These are phyloP conservation scores for Anguilla marmorata DNA, from an alignment of 2,797 vertebrate genomes.

Conservation along the genomic window DNA sequence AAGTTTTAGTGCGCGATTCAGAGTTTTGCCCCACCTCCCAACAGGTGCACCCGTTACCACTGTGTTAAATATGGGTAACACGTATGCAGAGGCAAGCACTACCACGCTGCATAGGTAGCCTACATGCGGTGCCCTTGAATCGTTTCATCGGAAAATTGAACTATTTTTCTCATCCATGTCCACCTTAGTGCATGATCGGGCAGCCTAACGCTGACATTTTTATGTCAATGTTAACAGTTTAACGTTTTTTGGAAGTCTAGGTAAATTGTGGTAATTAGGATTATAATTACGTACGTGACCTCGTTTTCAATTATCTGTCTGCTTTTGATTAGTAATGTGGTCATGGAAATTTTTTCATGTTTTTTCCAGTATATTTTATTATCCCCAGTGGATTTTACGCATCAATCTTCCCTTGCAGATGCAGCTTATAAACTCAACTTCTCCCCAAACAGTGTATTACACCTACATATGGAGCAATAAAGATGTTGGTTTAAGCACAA, in stretches of 20 bases:
- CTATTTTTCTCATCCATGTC: not conserved
- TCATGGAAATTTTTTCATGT: too few relatives aligned
- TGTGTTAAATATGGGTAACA: not conserved
- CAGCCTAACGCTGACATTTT: not conserved
- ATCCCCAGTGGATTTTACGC: too few relatives aligned
- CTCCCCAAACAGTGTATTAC: too few relatives aligned
- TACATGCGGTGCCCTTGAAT: not conserved
- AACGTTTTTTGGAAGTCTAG: not conserved
- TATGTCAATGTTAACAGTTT: not conserved
- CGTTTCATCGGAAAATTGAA: not conserved
- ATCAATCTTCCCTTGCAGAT: too few relatives aligned
- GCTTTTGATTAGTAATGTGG: too few relatives aligned
- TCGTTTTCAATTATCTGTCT: too few relatives aligned
- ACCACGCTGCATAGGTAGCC: not conserved
- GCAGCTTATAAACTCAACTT: too few relatives aligned
- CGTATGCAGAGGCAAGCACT: not conserved
- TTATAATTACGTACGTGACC: too few relatives aligned
- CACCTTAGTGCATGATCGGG: not conserved
- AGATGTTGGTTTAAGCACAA: too few relatives aligned
- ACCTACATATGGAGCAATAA: too few relatives aligned
- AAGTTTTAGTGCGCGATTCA: conserved; percentile 48
- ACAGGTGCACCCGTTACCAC: conserved; percentile 14
- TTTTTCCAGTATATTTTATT: too few relatives aligned
- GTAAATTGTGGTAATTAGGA: not conserved
- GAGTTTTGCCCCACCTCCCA: conserved; percentile 50